Percentiles rank a stretch among this genome's conserved stretches.
Conservation (phyloP, 2,797 vertebrate genomes). For the Sus cebifrons region DNA sequence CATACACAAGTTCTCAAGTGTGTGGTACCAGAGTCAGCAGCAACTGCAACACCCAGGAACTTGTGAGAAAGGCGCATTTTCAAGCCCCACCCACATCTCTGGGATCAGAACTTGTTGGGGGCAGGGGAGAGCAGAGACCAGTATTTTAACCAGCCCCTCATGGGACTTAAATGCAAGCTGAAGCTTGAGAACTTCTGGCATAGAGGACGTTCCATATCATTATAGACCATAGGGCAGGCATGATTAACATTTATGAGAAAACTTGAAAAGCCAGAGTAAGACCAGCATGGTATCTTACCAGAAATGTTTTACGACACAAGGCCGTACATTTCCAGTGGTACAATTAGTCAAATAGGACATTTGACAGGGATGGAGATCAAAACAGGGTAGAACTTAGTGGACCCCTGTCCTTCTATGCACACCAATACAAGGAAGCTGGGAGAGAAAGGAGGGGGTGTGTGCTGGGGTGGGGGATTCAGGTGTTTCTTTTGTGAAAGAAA, state of each 20-base stretch:
- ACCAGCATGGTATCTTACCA: conserved; percentile 89
- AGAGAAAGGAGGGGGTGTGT: too few relatives aligned
- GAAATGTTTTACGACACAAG: conserved; percentile 91
- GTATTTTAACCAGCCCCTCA: neutral
- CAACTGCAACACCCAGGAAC: neutral
- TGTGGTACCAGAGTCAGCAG: neutral
- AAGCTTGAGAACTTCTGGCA: neutral
- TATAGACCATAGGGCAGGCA: conserved; percentile 72
- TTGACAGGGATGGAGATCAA: neutral
- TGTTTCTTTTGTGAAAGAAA: neutral
- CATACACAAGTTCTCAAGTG: neutral
- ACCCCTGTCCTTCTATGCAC: neutral
- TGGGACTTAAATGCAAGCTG: neutral
- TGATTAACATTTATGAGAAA: conserved; percentile 89
- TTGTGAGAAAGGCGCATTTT: neutral
- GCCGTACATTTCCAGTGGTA: conserved; percentile 79
- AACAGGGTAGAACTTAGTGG: neutral
- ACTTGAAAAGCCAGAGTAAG: conserved; percentile 91
- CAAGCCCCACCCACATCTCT: neutral
- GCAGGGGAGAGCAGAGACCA: neutral
- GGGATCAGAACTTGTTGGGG: neutral
- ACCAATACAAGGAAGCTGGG: neutral
- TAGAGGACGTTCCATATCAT: neutral
- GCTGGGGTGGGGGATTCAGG: neutral
- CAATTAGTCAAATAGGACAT: neutral